Evolutionary conservation across 2,888 invertebrate species (phyloP), one percentile per base, ranked within the genome.

Genomic region (Perizoma affinitatum): DNA sequence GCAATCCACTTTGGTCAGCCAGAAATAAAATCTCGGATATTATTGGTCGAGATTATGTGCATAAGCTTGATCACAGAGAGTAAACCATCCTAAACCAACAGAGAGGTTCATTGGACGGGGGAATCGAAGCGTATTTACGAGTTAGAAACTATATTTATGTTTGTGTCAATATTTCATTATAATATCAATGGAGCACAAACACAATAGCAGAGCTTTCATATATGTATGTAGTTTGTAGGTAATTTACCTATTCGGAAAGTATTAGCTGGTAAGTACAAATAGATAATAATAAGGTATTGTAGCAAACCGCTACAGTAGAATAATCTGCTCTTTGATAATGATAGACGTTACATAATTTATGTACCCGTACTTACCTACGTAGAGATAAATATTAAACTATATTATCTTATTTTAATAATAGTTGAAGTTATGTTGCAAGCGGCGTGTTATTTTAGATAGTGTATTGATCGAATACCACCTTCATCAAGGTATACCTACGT

Each of bases 51-150:
- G 65, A 69, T 69, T 66, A 67, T 67, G 66, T 61, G 48, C 56
- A 60, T 60, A 70, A 68, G 62, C 59, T 49, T 63, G 72, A 72
- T 75, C 70, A 70, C 63, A 65, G 58, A 59, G 69, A 66, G 70
- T 63, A 67, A 72, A 69, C 72, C 67, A 63, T 67, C 76, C 75
- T 78, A 75, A 75, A 72, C 65, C 62, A 76, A 78, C 74, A 77
- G 38, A 42, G 54, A 54, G 57, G 70, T 67, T 63, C 65, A 64
- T 56, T 55, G 66, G 59, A 64, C 65, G 64, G 53, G 47, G 58
- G 47, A 66, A 65, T 66, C 63, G 49, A 47, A 58, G 54, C 65
- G 61, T 61, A 64, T 66, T 68, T 66, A 69, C 67, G 67, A 67
- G 66, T 66, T 57, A 58, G 56, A 61, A 63, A 59, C 59, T 64